These are phyloP conservation scores for Sminthurinus signatus DNA, from an alignment of 1,140 invertebrate species.

Conservation along the genomic window DNA sequence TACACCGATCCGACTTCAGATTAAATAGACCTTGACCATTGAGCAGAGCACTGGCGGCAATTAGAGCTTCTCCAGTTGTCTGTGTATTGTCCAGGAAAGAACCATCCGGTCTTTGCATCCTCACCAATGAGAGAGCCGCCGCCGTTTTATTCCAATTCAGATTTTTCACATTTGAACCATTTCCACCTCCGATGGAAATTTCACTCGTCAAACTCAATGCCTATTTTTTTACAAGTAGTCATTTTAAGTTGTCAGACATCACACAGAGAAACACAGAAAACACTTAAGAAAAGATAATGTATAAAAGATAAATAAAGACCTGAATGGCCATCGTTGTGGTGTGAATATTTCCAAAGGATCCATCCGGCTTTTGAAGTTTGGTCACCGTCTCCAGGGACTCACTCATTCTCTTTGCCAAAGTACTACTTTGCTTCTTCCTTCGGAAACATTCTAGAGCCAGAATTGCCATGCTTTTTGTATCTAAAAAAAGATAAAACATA, in stretches of 20 bases:
- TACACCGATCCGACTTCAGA: too few relatives aligned
- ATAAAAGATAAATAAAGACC: slow-evolving; percentile 43
- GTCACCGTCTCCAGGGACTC: slow-evolving; percentile 65
- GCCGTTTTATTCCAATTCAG: slow-evolving; percentile 66
- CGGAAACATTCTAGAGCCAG: slow-evolving; percentile 73
- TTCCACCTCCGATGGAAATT: too few relatives aligned
- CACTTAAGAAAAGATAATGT: too few relatives aligned
- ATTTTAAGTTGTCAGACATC: too few relatives aligned
- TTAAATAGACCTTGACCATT: slow-evolving; percentile 31
- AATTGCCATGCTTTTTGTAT: slow-evolving; percentile 75
- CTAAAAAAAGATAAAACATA: too few relatives aligned
- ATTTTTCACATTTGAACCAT: too few relatives aligned
- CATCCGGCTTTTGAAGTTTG: slow-evolving; percentile 66
- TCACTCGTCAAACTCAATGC: slow-evolving; percentile 62
- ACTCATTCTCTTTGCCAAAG: slow-evolving; percentile 66
- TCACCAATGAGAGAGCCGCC: slow-evolving; percentile 63
- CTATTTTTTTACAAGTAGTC: slow-evolving; percentile 35
- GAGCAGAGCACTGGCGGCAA: slow-evolving; percentile 54
- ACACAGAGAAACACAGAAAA: too few relatives aligned
- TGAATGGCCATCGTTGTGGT: slow-evolving; percentile 73
- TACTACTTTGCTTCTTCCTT: slow-evolving; percentile 71
- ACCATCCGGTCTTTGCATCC: slow-evolving; percentile 64
- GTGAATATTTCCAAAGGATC: slow-evolving; percentile 72
- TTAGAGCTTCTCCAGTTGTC: slow-evolving; percentile 64
- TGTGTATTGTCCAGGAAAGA: slow-evolving; percentile 64